Evolutionary conservation across 2,113 vertebrate species (phyloP), one percentile per base, ranked within the genome.

Genomic region (Nerophis lumbriciformis): DNA sequence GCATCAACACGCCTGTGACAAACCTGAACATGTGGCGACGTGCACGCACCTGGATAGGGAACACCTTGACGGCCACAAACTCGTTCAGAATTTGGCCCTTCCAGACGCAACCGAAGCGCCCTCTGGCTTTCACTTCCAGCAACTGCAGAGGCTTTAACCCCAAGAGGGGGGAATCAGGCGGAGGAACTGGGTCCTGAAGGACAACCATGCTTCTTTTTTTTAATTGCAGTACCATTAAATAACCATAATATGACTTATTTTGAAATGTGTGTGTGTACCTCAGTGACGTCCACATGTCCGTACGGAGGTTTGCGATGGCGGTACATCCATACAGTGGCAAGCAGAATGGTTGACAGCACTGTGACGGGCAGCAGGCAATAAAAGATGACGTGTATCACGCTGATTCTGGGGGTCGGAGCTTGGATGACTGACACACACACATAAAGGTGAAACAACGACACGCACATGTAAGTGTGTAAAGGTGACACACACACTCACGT

Each of bases 81-180:
- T 99, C 95, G 0, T 91, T 97, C 91, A 97, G 93, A 73, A 98
- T 82, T 79, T 95, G 95, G 36, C 96, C 97, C 79, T 98, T 98
- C 96, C 96, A 99, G 4, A 99, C 96, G 0, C 96, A 98, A 63
- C 97, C 97, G 2, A 98, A 99, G 66, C 96, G 94, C 44, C 97
- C 97, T 75, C 96, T 91, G 0, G 97, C 96, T 83, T 97, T 98
- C 78, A 99, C 90, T 85, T 99, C 97, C 82, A 99, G 79, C 69
- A 99, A 83, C 85, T 99, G 95, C 75, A 99, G 83, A 0, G 97
- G 96, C 83, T 98, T 99, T 49, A 95, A 88, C 65, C 95, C 94
- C 74, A 96, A 91, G 76, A 94, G 61, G 0, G 96, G 96, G 28
- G 96, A 98, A 0, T 95, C 94, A 7, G 95, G 94, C 9, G 93